These are phyloP conservation scores for Peromyscus californicus DNA, from an alignment of 2,113 vertebrate genomes.

Conservation along the genomic window DNA sequence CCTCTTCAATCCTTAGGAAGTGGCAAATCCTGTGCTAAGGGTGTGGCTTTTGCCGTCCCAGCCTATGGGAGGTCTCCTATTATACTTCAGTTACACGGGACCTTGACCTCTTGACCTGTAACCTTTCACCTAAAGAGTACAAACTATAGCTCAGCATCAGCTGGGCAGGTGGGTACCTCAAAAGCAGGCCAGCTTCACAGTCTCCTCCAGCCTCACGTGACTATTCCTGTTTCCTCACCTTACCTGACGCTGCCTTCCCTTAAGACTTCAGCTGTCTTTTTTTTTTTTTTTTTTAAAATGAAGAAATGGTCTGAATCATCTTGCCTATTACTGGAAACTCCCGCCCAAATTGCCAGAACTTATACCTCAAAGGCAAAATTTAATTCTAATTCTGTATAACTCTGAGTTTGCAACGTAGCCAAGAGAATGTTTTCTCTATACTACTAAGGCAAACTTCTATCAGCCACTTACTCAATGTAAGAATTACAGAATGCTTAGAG, in stretches of 20 bases:
- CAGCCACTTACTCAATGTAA: background rate
- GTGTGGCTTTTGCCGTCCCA: background rate
- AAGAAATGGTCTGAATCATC: conserved; percentile 10
- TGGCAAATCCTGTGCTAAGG: background rate
- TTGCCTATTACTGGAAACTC: background rate
- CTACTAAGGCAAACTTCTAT: background rate
- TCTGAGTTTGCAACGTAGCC: background rate
- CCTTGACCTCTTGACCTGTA: background rate
- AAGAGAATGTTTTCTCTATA: background rate
- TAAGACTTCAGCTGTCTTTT: background rate
- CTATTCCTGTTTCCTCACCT: background rate
- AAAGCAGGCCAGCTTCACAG: background rate
- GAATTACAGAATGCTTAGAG: background rate
- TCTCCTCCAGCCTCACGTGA: background rate
- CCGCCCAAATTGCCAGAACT: background rate
- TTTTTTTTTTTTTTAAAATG: background rate
- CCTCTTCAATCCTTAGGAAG: background rate
- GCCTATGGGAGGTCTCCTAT: background rate
- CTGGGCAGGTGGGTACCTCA: background rate
- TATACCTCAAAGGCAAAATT: background rate
- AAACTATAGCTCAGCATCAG: background rate
- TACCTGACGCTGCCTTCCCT: background rate
- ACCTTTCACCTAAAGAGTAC: background rate
- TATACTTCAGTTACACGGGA: background rate
- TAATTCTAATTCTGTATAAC: conserved; percentile 23